Conservation (phyloP, 2,888 invertebrate genomes). For the Tolmerus cingulatus region DNA sequence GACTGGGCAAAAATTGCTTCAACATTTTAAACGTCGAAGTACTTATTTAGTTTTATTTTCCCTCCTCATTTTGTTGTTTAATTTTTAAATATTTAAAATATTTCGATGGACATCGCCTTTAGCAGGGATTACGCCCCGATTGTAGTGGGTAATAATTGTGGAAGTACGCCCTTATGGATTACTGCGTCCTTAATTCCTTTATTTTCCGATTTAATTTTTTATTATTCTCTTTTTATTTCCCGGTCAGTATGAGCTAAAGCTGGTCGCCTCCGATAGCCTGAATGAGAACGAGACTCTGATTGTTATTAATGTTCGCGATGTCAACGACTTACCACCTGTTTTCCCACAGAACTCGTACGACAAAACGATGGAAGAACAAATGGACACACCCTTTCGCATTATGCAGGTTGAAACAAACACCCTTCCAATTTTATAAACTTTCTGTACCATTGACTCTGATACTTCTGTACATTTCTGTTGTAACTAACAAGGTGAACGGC, state of each 20-base stretch:
- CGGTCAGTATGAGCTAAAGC: conserved; percentile 82
- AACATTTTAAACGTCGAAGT: background rate
- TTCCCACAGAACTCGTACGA: conserved; percentile 77
- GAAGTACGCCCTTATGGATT: conserved; percentile 25
- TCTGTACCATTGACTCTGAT: background rate
- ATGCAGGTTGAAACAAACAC: conserved; percentile 70
- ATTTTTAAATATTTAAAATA: background rate
- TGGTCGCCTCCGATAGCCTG: conserved; percentile 89
- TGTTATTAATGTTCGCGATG: conserved; percentile 82
- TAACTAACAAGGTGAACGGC: background rate
- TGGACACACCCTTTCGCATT: conserved; percentile 75
- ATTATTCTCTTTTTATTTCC: conserved; percentile 53
- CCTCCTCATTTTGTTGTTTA: conserved; percentile 37
- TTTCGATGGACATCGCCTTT: background rate
- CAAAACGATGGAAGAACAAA: conserved; percentile 79
- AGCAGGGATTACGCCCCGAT: background rate
- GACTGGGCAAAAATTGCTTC: background rate
- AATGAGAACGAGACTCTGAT: conserved; percentile 88
- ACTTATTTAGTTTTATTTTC: conserved; percentile 21
- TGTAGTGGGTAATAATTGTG: conserved; percentile 12
- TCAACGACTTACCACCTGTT: conserved; percentile 88
- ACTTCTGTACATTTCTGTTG: background rate
- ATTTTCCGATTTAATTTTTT: conserved; percentile 45
- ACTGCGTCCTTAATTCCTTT: conserved; percentile 36
- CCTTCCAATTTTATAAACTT: background rate